A percentile compares a stretch with the other conserved stretches of the same genome.
Evolutionary conservation across 2,888 invertebrate genomes (phyloP).

Genomic region (Troides aeacus): DNA sequence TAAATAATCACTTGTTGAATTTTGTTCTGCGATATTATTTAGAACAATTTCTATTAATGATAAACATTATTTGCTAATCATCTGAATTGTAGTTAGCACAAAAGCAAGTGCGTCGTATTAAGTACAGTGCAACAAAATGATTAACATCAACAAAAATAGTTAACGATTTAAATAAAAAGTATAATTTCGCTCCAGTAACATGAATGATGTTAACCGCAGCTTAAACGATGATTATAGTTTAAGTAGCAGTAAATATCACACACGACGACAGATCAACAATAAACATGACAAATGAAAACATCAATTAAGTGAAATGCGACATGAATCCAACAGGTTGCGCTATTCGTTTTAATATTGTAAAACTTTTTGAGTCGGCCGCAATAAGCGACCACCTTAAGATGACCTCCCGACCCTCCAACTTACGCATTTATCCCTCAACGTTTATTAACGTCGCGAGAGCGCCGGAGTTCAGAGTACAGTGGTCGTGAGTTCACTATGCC

Average conservation of each 20-base stretch:
- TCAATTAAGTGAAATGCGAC: slow-evolving; percentile 72
- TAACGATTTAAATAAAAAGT: too few species aligned
- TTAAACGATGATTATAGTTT: background rate
- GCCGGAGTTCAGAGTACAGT: slow-evolving; percentile 48
- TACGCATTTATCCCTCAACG: slow-evolving; percentile 32
- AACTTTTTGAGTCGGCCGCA: slow-evolving; percentile 74
- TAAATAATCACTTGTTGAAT: too few species aligned
- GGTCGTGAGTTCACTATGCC: slow-evolving; percentile 66
- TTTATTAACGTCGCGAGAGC: slow-evolving; percentile 35
- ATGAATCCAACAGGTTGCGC: slow-evolving; percentile 73
- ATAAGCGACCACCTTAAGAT: slow-evolving; percentile 62
- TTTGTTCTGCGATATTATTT: too few species aligned
- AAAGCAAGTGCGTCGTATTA: too few species aligned
- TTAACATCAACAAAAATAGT: too few species aligned
- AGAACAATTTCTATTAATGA: too few species aligned
- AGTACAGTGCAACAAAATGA: too few species aligned
- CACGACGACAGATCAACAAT: slow-evolving; percentile 3
- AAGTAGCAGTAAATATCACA: background rate
- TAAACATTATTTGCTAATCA: too few species aligned
- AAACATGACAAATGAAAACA: slow-evolving; percentile 50
- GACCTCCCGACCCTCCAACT: slow-evolving; percentile 42
- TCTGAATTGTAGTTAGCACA: too few species aligned
- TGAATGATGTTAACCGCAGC: too few species aligned
- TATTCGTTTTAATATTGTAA: slow-evolving; percentile 78
- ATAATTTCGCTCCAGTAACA: too few species aligned